Evolutionary conservation across 2,888 invertebrate species (phyloP).

Genomic region (Cosmopolites sordidus): DNA sequence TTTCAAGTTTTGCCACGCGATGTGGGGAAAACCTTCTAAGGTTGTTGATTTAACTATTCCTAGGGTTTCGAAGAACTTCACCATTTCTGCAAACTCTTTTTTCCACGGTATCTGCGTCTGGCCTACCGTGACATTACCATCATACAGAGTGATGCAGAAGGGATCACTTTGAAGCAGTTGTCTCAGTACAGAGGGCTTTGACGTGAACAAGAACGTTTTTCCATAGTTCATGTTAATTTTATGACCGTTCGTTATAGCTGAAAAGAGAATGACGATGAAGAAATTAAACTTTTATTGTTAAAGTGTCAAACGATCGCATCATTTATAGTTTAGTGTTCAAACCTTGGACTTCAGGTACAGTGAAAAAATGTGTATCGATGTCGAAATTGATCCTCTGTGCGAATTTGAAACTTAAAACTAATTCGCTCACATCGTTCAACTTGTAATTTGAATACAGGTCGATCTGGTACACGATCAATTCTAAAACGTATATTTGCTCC

Average conservation of each 20-base stretch:
- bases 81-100: slow-evolving; percentile 50
- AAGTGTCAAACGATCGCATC: no score
- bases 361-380: slow-evolving; percentile 35
- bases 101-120: slow-evolving; percentile 50
- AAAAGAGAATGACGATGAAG: no score
- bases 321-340: no score
- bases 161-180: slow-evolving; percentile 50
- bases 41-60: slow-evolving; percentile 42
- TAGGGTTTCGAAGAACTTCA: slow-evolving; percentile 43
- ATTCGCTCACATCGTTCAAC: slow-evolving; percentile 42
- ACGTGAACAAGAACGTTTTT: slow-evolving; percentile 55
- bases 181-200: slow-evolving; percentile 50
- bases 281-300: no score
- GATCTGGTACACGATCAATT: slow-evolving; percentile 56
- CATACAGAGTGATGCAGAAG: slow-evolving; percentile 52
- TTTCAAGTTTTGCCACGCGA: no score
- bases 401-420: slow-evolving; percentile 52
- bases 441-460: slow-evolving; percentile 44
- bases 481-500: slow-evolving; percentile 57
- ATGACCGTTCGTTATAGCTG: not conserved
- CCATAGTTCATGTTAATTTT: slow-evolving; percentile 48
- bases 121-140: slow-evolving; percentile 51
- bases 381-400: slow-evolving; percentile 52
- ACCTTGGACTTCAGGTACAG: slow-evolving; percentile 14
- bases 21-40: slow-evolving; percentile 19